Evolutionary conservation across 2,888 invertebrate genomes (phyloP).

Genomic region (Xanthia icteritia): DNA sequence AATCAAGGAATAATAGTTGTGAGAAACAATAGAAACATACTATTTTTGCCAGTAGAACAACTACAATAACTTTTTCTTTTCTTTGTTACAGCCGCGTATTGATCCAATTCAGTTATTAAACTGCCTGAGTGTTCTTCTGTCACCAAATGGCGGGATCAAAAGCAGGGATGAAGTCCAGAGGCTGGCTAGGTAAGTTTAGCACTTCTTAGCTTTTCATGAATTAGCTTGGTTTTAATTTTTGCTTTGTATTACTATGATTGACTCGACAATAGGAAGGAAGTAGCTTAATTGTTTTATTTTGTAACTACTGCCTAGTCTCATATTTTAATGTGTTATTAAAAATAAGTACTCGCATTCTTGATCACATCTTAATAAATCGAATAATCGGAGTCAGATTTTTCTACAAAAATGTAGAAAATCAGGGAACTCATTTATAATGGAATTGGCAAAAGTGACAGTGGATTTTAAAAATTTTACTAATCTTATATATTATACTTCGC

Average conservation of each 20-base stretch:
- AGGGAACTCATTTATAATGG: neutral
- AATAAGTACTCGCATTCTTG: no score
- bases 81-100: conserved; percentile 95
- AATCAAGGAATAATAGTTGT: conserved; percentile 1
- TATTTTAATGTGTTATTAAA: neutral
- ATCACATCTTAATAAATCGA: neutral
- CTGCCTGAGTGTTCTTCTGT: conserved; percentile 96
- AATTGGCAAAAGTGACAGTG: neutral
- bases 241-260: neutral
- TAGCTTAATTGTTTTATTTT: neutral
- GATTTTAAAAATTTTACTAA: neutral
- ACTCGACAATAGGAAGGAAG: neutral
- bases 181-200: conserved; percentile 93
- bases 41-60: neutral
- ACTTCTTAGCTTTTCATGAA: conserved; percentile 10
- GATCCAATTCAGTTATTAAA: conserved; percentile 97
- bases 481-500: no score
- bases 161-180: conserved; percentile 96
- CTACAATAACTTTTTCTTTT: conserved; percentile 47
- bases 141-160: conserved; percentile 96
- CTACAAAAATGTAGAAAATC: neutral
- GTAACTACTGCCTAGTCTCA: no score
- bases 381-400: neutral
- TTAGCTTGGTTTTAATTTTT: neutral
- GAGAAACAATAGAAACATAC: neutral